Base-by-base conservation (phyloP, 2,797 vertebrate species). In the Hybognathus amarus region DNA sequence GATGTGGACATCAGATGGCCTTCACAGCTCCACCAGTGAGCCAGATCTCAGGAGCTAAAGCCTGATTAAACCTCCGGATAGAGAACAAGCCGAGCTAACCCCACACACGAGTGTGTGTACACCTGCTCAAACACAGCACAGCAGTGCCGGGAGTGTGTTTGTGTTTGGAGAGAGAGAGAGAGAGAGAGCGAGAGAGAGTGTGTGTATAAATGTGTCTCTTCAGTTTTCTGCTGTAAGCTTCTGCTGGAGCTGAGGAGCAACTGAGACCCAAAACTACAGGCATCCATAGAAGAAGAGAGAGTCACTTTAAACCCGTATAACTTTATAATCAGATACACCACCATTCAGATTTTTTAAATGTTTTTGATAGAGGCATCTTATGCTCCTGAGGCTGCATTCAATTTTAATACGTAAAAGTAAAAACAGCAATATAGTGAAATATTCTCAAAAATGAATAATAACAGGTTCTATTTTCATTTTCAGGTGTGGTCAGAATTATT, bases 91-190 rank as follows among this genome's bases (percentile, higher is more conserved):
- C 76, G n/a, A 83, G 20, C 18, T 77, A 69, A 69, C 13, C 6
- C 50, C 33, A 54, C 50, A 83, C 33, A 8, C 2, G 17, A 15
- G 45, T 68, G 71, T 68, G 50, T 83, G 64, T 38, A 50, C 77
- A 84, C 45, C 68, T 73, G 33, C 40, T 77, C 59, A 86, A 85
- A 75, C 54, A 78, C 52, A 80, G 52, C 24, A 22, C 24, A 71
- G 52, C 79, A 47, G 68, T 59, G 24, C 12, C 9, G 5, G 1
- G 3, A 7, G 64, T 22, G 64, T 56, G 66, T 79, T 79, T 79
- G 24, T 80, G 66, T 69, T 40, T 54, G 36, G 67, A 71, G 18
- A 18, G 2, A 80, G 67, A n/a, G n/a, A n/a, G n/a, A n/a, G n/a
- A n/a, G 13, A 52, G 40, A 79, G 15, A 73, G n/a, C 20, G n/a